These are phyloP conservation scores for Melangyna quadrimaculata DNA, from an alignment of 2,888 invertebrate species.

Conservation along the genomic window DNA sequence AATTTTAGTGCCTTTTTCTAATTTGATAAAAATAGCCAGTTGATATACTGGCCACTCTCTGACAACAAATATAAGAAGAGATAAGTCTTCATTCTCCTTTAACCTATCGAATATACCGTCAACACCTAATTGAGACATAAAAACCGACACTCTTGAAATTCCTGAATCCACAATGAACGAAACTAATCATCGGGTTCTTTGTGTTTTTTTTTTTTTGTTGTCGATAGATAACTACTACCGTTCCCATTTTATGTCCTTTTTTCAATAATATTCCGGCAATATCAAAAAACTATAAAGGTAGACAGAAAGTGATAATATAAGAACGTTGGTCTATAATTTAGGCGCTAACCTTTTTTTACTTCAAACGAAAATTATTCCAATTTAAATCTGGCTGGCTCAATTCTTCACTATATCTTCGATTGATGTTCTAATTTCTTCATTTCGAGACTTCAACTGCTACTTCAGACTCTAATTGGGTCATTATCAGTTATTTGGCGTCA, in stretches of 20 bases:
- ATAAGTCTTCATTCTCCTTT: conserved; percentile 2
- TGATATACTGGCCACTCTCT: not conserved
- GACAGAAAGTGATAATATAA: conserved; percentile 35
- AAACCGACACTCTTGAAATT: conserved; percentile 33
- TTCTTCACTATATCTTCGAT: not conserved
- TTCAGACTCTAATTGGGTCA: conserved; percentile 65
- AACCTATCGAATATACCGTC: conserved; percentile 1
- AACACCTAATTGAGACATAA: conserved; percentile 55
- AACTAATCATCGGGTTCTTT: conserved; percentile 5
- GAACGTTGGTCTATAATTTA: conserved; percentile 35
- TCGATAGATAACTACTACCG: conserved; percentile 13
- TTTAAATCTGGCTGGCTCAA: not conserved
- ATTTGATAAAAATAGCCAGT: not conserved
- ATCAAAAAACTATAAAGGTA: not conserved
- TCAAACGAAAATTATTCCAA: conserved; percentile 1
- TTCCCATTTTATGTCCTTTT: not conserved
- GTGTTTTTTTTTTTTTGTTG: no score
- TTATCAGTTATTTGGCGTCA: conserved; percentile 65
- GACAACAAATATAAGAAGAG: not conserved
- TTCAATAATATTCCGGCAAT: not conserved
- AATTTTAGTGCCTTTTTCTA: not conserved
- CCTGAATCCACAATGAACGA: not conserved
- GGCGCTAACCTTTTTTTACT: not conserved
- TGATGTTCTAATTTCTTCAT: not conserved
- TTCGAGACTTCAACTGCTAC: conserved; percentile 22